Conservation (phyloP, 35 echinoderm and acorn worm species). For the Stichopus chloronotus region DNA sequence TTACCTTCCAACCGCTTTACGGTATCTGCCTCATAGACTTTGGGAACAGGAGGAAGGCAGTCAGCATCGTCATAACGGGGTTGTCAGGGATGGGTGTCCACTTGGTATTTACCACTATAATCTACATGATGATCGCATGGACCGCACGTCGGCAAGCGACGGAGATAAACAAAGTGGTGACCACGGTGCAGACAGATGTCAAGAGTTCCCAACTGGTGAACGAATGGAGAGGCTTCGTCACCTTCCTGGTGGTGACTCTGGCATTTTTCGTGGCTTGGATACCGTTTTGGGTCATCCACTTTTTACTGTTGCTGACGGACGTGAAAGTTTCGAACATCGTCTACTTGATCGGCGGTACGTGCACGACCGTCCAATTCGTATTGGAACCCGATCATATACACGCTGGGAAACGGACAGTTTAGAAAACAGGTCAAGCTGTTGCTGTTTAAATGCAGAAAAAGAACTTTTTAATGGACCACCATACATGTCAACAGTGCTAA, state of each 20-base stretch:
- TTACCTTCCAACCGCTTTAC: neutral
- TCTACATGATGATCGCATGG: neutral
- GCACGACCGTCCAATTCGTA: neutral
- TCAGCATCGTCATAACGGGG: neutral
- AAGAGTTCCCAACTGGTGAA: neutral
- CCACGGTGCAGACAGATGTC: neutral
- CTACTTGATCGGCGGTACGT: neutral
- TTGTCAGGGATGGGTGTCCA: conserved; percentile 19
- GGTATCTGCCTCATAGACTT: conserved; percentile 5
- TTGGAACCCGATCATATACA: conserved; percentile 35
- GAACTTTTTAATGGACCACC: no score
- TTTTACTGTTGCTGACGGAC: neutral
- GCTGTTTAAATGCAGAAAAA: neutral
- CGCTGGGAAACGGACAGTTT: neutral
- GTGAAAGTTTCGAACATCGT: neutral
- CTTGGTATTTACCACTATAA: neutral
- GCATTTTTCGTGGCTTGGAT: conserved; percentile 9
- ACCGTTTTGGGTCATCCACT: neutral
- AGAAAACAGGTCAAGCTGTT: conserved; percentile 14
- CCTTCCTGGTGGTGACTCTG: neutral
- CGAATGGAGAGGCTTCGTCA: neutral
- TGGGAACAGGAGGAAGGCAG: neutral
- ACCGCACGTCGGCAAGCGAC: neutral
- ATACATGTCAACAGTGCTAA: no score
- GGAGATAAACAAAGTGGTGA: neutral